phyloP scores from a whole-genome alignment of 1,140 invertebrate genomes.

The Apis florea region DNA sequence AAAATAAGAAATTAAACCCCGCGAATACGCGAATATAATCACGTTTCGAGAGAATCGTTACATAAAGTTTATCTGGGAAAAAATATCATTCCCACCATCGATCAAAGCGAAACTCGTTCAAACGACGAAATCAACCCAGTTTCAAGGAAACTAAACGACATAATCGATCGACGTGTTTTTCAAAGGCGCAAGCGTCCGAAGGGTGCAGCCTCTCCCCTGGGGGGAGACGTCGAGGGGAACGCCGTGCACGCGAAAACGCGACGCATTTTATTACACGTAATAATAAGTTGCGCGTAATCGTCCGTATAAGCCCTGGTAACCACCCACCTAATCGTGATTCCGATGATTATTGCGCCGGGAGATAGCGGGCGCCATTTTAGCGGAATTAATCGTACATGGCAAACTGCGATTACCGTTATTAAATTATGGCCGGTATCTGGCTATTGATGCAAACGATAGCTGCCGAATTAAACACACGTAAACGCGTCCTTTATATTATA shows the following conservation, averaged over 20 bases:
- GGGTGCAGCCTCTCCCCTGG: too few species aligned
- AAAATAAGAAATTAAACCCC: too few species aligned
- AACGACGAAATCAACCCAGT: not conserved
- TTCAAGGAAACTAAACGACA: not conserved
- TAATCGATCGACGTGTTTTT: not conserved
- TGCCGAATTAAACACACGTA: slow-evolving; percentile 11
- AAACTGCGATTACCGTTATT: slow-evolving; percentile 36
- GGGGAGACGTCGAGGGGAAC: too few species aligned
- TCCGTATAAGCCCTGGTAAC: slow-evolving; percentile 20
- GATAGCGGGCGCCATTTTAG: slow-evolving; percentile 47
- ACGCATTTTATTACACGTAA: slow-evolving; percentile 21
- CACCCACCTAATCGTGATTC: slow-evolving; percentile 53
- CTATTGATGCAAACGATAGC: slow-evolving; percentile 30
- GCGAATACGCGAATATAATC: too few species aligned
- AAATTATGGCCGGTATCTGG: slow-evolving; percentile 26
- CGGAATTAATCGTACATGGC: slow-evolving; percentile 50
- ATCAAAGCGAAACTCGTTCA: not conserved
- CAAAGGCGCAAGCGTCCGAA: not conserved
- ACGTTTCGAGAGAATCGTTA: too few species aligned
- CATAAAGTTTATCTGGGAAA: too few species aligned
- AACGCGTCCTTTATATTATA: slow-evolving; percentile 6
- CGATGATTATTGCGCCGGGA: slow-evolving; percentile 54
- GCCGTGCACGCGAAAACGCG: not conserved
- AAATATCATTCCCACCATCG: not conserved
- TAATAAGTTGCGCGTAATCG: slow-evolving; percentile 35